Base-by-base conservation (phyloP, 2,113 vertebrate species). In the Sapajus apella region DNA sequence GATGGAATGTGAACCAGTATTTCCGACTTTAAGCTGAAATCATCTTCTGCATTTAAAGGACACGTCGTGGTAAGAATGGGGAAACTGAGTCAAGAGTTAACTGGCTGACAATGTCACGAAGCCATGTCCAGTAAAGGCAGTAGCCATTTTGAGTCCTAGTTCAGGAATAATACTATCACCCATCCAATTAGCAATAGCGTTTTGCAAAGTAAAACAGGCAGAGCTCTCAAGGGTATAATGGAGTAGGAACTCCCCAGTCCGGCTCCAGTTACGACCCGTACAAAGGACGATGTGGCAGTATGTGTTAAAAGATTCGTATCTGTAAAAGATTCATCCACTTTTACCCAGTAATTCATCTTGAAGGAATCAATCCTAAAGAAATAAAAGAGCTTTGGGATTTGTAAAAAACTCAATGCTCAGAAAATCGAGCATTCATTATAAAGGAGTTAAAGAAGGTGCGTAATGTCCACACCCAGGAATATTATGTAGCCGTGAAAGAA, bases 321-420 rank as follows among this genome's bases (percentile, higher is more conserved):
- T 27, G 66, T 52, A 5, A 25, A 82, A 77, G 17, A 47, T 10
- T 25, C 45, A n/a, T 56, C 20, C 11, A 13, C 20, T 80, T 85
- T 83, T 12, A 18, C 20, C 11, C 68, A 30, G 2, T 43, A 73
- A 66, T 40, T 81, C 70, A 35, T 66, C 92, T 58, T 32, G 84
- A 96, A 95, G 58, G 86, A 95, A 10, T 61, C 70, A 55, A 3
- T 37, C 72, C 77, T 89, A 68, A 84, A 93, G 91, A 93, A 96
- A 89, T 18, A 14, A 83, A 87, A 85, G 64, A 32, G 3, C 47
- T 45, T 21, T 23, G 55, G 56, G 85, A 95, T 93, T 77, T 73
- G 45, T 17, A 35, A 87, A 70, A 85, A 73, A 61, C 58, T 55
- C 92, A 64, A 30, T 64, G 79, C 72, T 56, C n/a, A 73, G 73